Evolutionary conservation across 2,113 vertebrate genomes (phyloP).

Genomic region (Cygnus buccinator): DNA sequence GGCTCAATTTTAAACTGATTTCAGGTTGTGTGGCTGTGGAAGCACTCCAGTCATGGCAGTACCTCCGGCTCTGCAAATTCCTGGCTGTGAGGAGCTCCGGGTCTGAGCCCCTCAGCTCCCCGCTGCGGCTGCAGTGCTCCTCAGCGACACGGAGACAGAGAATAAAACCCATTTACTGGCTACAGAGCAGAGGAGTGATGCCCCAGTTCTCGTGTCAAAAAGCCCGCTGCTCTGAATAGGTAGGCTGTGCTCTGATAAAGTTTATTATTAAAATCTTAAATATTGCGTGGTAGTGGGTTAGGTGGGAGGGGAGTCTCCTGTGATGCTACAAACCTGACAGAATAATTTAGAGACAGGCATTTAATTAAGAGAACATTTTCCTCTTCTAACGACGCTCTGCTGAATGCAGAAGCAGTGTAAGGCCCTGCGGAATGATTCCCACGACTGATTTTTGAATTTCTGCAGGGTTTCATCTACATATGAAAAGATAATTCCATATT

Average conservation of each 20-base stretch:
- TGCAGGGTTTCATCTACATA: neutral
- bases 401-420: neutral
- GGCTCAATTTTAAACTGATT: neutral
- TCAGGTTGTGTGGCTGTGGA: neutral
- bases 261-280: neutral
- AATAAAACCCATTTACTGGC: neutral
- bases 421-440: neutral
- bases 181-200: neutral
- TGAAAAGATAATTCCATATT: neutral
- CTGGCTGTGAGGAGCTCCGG: neutral
- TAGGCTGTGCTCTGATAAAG: neutral
- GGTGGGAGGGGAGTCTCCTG: neutral
- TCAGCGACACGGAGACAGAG: neutral
- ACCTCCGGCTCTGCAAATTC: neutral
- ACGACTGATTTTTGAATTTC: neutral
- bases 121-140: neutral
- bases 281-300: neutral
- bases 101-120: neutral
- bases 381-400: conserved; percentile 7
- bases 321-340: neutral
- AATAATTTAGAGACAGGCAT: neutral
- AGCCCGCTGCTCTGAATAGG: neutral
- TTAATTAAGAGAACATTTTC: neutral
- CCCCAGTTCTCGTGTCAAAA: neutral
- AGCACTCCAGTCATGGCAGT: neutral